Evolutionary conservation across 1,140 invertebrate species (phyloP), one percentile per base, ranked within the genome.

Genomic region (Anadara kagoshimensis): DNA sequence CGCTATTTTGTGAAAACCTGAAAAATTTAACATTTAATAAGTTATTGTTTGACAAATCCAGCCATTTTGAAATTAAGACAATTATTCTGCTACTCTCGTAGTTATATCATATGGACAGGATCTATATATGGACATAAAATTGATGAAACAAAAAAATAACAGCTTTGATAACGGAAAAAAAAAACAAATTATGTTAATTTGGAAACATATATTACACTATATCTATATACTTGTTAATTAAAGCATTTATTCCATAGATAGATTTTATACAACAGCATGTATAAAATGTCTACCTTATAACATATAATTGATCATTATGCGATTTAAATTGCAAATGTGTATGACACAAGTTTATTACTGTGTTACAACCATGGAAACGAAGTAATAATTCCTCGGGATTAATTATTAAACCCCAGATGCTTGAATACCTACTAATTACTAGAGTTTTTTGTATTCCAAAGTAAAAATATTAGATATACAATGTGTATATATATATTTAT

Each of bases 381-480:
- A 29, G 61, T 44, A 75, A 44, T 69, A 69, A 75, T 63, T 75
- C 64, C 47, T 54, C 59, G 43, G 65, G 64, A 75, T 75, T 75
- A 75, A 75, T 75, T 64, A 75, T 75, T 75, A 70, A 75, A 75
- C 67, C 67, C n/a, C 57, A 75, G 51, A 68, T 75, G 73, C 47
- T 75, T 70, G 61, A 69, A 56, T 29, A 44, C 29, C 45, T 58
- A 66, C 61, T 75, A 75, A 75, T 75, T 70, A 69, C 22, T 43
- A 58, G 44, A 69, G 29, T 36, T 36, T 36, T 36, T 36, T 36
- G 29, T 36, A 36, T 36, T 36, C 29, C 29, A 36, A 36, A 36
- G 29, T 36, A 36, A 36, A 36, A 3, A 36, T 36, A 36, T 36
- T 36, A 36, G 29, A 36, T 36, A 36, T 36, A 36, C 29, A 36